Percentiles rank a stretch among this genome's conserved stretches.
These are phyloP conservation scores for Myotis findleyi DNA, from an alignment of 2,797 vertebrate species.

Conservation along the genomic window DNA sequence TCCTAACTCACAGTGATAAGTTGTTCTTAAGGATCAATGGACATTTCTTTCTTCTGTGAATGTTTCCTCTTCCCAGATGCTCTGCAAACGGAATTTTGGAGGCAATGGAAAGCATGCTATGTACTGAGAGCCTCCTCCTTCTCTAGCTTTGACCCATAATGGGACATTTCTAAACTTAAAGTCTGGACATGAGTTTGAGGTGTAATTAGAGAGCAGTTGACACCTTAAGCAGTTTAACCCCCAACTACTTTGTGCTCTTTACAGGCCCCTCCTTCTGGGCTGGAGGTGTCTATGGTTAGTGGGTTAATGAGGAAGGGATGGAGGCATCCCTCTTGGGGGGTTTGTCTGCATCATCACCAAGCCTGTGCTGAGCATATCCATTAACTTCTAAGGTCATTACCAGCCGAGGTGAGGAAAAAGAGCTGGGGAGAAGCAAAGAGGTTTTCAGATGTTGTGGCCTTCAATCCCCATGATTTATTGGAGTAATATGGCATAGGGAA, in stretches of 20 bases:
- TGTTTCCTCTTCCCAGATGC: not conserved
- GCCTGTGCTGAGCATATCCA: not conserved
- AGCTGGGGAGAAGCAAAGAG: not conserved
- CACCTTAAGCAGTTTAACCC: not conserved
- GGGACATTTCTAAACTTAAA: not conserved
- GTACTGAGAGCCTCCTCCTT: not conserved
- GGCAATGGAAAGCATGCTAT: not conserved
- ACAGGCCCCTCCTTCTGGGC: not conserved
- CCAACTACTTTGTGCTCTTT: fast-evolving
- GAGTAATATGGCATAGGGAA: slow-evolving; percentile 36
- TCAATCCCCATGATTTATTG: slow-evolving; percentile 79
- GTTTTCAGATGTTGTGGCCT: slow-evolving; percentile 68
- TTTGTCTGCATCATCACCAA: slow-evolving; percentile 23
- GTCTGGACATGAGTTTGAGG: not conserved
- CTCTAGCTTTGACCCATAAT: fast-evolving
- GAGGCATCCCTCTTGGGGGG: not conserved
- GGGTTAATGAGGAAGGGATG: not conserved
- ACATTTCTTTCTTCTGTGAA: not conserved
- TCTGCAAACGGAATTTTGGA: not conserved
- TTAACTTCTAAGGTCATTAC: slow-evolving; percentile 78
- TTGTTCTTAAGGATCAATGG: not conserved
- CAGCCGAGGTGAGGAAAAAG: slow-evolving; percentile 66
- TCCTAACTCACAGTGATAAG: not conserved
- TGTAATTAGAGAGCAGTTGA: not conserved
- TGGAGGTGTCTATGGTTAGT: not conserved